Percentiles rank a stretch among this genome's conserved stretches.
Evolutionary conservation across 2,888 invertebrate genomes (phyloP).

Genomic region (Achlya flavicornis): DNA sequence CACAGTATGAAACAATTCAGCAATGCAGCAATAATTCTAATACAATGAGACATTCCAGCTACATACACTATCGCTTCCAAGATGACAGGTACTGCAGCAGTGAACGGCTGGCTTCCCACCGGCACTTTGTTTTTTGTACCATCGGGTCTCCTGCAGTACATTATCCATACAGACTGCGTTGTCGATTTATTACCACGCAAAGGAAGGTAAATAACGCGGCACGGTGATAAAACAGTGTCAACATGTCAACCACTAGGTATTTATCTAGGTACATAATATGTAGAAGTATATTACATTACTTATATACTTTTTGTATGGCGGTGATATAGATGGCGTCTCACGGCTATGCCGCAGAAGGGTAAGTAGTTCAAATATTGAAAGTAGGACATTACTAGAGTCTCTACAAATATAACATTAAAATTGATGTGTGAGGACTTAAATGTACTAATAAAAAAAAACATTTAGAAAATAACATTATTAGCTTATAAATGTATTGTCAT

Average conservation of each 20-base stretch:
- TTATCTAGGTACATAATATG: not conserved
- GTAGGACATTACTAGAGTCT: too few relatives aligned
- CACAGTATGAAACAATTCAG: too few relatives aligned
- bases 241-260: not conserved
- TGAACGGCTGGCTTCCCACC: not conserved
- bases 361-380: too few relatives aligned
- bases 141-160: not conserved
- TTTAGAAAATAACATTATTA: too few relatives aligned
- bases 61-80: not conserved
- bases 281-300: too few relatives aligned
- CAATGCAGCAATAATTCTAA: not conserved
- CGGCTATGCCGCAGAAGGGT: too few relatives aligned
- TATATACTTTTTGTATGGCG: not conserved
- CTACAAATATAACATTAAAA: too few relatives aligned
- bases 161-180: slow-evolving; percentile 1
- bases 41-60: not conserved
- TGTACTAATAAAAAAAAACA: too few relatives aligned
- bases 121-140: not conserved
- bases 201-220: not conserved
- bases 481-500: too few relatives aligned
- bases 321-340: not conserved
- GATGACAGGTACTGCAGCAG: not conserved
- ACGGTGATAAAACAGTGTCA: not conserved
- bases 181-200: slow-evolving; percentile 5
- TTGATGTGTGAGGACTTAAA: too few relatives aligned